Percentiles rank a stretch among this genome's conserved stretches.
phyloP scores from a whole-genome alignment of 2,113 vertebrate species.

The Marmota monax region DNA sequence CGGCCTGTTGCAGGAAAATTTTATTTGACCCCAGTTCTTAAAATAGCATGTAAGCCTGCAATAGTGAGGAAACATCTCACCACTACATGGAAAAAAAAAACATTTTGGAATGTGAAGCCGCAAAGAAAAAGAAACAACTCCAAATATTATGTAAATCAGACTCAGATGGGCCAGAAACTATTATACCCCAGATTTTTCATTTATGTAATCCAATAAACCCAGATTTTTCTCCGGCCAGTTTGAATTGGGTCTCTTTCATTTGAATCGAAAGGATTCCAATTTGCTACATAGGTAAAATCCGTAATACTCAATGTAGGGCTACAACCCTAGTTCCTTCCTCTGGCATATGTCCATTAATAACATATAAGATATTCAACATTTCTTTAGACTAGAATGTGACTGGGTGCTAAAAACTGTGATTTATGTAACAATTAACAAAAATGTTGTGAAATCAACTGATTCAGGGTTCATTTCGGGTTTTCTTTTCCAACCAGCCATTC shows the following conservation, averaged over 20 bases:
- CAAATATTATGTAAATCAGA: constrained; percentile 48
- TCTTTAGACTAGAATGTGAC: neutral
- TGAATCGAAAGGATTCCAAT: constrained; percentile 47
- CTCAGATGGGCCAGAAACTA: neutral
- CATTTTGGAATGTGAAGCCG: neutral
- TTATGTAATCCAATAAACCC: constrained; percentile 4
- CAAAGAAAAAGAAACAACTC: constrained; percentile 48
- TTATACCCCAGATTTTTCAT: constrained; percentile 4
- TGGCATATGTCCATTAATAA: neutral
- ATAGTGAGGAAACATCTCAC: constrained; percentile 14
- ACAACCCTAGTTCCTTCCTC: constrained; percentile 28
- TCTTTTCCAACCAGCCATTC: neutral
- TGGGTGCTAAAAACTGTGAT: neutral
- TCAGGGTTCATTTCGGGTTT: neutral
- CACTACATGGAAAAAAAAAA: constrained; percentile 45
- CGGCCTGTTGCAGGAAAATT: neutral
- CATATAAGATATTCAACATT: neutral
- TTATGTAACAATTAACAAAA: constrained; percentile 26
- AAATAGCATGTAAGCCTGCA: neutral
- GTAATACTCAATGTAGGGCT: neutral
- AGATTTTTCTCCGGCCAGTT: constrained; percentile 43
- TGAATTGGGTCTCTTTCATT: neutral
- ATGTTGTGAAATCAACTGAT: constrained; percentile 42
- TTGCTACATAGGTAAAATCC: constrained; percentile 3
- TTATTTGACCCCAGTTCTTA: neutral